Evolutionary conservation across 2,113 vertebrate genomes (phyloP).

Genomic region (Oreochromis niloticus): DNA sequence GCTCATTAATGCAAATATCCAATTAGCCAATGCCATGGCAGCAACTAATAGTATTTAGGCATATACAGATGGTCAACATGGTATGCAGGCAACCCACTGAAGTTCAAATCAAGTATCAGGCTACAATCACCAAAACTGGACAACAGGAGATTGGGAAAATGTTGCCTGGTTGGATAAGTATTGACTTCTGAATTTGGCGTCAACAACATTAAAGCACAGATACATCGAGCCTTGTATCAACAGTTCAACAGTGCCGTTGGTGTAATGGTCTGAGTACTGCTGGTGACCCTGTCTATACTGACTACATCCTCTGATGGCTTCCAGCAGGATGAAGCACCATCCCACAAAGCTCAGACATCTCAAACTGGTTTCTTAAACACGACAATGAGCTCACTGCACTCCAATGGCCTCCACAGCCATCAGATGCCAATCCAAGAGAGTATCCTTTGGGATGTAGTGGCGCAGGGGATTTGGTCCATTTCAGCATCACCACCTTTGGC

Average conservation of each 20-base stretch:
- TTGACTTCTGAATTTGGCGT: not conserved
- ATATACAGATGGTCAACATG: not conserved
- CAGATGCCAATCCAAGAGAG: not conserved
- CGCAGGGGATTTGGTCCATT: not conserved
- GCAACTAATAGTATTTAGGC: not conserved
- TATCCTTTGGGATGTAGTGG: not conserved
- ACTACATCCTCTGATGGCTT: not conserved
- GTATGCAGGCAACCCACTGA: not conserved
- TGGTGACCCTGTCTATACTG: rapidly evolving
- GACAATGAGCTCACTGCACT: not conserved
- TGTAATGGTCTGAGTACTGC: not conserved
- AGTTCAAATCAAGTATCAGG: not conserved
- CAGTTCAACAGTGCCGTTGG: not conserved
- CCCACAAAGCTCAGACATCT: not conserved
- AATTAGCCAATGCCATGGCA: not conserved
- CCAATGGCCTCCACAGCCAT: not conserved
- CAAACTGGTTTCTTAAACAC: not conserved
- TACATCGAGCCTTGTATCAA: rapidly evolving
- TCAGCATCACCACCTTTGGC: not conserved
- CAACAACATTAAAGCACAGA: not conserved
- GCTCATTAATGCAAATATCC: not conserved
- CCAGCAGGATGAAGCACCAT: not conserved
- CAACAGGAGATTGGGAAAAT: not conserved
- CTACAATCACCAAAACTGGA: not conserved
- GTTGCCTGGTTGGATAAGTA: not conserved